A percentile compares a stretch with the other conserved stretches of the same genome.
Evolutionary conservation across 2,797 vertebrate genomes (phyloP).

Genomic region (Trichosurus vulpecula): DNA sequence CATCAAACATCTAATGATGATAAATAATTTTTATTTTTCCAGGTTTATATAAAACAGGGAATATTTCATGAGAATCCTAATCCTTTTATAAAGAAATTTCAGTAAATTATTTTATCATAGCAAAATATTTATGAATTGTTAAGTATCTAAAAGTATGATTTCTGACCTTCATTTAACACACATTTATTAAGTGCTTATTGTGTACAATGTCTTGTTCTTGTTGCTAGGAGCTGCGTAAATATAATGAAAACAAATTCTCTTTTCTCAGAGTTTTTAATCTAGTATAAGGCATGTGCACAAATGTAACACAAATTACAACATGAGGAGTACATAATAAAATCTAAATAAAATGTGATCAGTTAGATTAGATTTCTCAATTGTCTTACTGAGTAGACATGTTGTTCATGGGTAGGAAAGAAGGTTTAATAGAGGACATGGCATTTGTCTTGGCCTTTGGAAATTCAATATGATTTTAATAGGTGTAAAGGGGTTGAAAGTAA

Average conservation of each 20-base stretch:
- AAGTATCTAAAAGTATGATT: background rate
- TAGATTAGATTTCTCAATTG: background rate
- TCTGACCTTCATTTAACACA: background rate
- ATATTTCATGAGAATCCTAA: background rate
- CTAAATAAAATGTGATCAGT: background rate
- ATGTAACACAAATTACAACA: background rate
- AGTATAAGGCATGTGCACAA: too few relatives aligned
- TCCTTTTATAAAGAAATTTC: background rate
- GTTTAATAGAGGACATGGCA: background rate
- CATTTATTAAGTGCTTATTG: too few relatives aligned
- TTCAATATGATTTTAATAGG: background rate
- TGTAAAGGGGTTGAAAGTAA: background rate
- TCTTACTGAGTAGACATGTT: background rate
- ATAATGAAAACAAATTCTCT: too few relatives aligned
- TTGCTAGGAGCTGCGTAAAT: too few relatives aligned
- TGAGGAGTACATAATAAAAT: background rate
- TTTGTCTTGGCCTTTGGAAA: background rate
- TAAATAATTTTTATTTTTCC: slow-evolving; percentile 2
- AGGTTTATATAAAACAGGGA: background rate
- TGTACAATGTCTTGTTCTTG: too few relatives aligned
- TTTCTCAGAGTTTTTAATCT: too few relatives aligned
- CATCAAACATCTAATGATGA: slow-evolving; percentile 33
- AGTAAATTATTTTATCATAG: slow-evolving; percentile 7
- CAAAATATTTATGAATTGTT: background rate
- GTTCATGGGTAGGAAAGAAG: background rate